A percentile compares a stretch with the other conserved stretches of the same genome.
These are phyloP conservation scores for Meganola albula DNA, from an alignment of 2,888 invertebrate species.

Conservation along the genomic window DNA sequence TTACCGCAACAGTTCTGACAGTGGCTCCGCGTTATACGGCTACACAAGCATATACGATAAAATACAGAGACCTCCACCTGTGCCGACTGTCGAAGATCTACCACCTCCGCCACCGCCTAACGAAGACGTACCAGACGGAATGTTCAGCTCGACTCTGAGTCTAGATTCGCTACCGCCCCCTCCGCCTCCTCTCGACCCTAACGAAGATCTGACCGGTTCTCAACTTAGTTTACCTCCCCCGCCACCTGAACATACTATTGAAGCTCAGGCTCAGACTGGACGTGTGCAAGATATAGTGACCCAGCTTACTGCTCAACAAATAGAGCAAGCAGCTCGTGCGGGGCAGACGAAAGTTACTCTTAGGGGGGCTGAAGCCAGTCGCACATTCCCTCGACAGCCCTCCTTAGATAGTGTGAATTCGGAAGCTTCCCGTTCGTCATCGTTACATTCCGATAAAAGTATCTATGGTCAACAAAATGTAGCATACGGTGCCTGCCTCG, in stretches of 20 bases:
- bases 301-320: conserved; percentile 59
- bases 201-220: conserved; percentile 81
- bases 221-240: conserved; percentile 87
- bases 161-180: conserved; percentile 90
- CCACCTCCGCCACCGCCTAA: conserved; percentile 85
- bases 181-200: conserved; percentile 81
- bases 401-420: conserved; percentile 76
- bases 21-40: conserved; percentile 56
- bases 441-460: conserved; percentile 61
- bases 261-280: conserved; percentile 48
- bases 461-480: conserved; percentile 52
- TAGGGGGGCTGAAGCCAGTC: conserved; percentile 52
- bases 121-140: conserved; percentile 64
- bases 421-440: conserved; percentile 64
- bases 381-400: conserved; percentile 73
- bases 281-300: conserved; percentile 64
- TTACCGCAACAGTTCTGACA: conserved; percentile 48
- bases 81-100: conserved; percentile 58
- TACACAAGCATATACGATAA: conserved; percentile 73
- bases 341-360: conserved; percentile 54
- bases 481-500: conserved; percentile 73
- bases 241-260: conserved; percentile 77
- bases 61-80: conserved; percentile 38
- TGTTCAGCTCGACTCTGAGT: conserved; percentile 87
- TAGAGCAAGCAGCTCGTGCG: conserved; percentile 52